Percentiles rank a stretch among this genome's conserved stretches.
Conservation (phyloP, 2,888 invertebrate species). For the Xestia xanthographa region DNA sequence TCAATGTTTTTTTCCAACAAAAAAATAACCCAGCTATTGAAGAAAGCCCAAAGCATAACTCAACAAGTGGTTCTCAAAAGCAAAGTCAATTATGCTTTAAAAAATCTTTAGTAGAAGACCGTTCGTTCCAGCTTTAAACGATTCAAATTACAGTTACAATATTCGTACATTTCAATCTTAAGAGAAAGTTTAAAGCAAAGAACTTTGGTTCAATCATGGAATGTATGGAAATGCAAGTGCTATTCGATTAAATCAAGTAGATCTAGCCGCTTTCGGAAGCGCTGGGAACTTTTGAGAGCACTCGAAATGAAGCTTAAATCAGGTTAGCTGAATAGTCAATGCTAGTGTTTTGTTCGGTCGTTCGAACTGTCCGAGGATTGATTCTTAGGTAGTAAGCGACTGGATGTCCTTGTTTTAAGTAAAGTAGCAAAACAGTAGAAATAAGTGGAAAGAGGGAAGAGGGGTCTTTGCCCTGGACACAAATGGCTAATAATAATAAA, state of each 20-base stretch:
- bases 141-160: conserved; percentile 9
- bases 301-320: conserved; percentile 11
- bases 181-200: background rate
- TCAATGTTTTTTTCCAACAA: conserved; percentile 8
- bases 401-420: background rate
- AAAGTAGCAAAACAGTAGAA: no score
- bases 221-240: conserved; percentile 8
- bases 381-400: background rate
- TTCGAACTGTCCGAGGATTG: background rate
- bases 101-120: background rate
- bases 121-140: background rate
- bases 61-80: conserved; percentile 29
- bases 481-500: background rate
- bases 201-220: conserved; percentile 29
- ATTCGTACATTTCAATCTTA: conserved; percentile 23
- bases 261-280: background rate
- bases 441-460: no score
- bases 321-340: conserved; percentile 11
- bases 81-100: conserved; percentile 18
- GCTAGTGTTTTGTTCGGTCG: background rate
- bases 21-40: background rate
- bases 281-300: conserved; percentile 24
- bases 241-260: conserved; percentile 38
- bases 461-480: no score
- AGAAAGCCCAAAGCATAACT: conserved; percentile 3